Evolutionary conservation across 2,888 invertebrate species (phyloP), one percentile per base, ranked within the genome.

Genomic region (Stomorhina lunata): DNA sequence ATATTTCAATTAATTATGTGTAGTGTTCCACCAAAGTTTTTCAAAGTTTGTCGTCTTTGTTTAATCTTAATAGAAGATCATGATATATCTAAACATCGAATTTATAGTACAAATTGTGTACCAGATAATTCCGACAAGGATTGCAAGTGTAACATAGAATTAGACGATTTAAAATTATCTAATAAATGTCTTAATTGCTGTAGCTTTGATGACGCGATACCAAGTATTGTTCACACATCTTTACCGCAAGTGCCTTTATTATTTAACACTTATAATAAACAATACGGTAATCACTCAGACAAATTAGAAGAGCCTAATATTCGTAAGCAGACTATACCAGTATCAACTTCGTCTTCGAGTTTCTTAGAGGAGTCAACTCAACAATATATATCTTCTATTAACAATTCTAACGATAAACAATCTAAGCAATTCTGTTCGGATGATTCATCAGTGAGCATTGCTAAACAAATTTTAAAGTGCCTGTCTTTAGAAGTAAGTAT

Each of bases 41-140:
- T 95, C 94, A 95, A 95, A 94, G 95, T 96, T 93, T 96, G 96
- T 95, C 96, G 96, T 93, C 95, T 96, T 94, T 96, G 96, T 94
- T 95, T 96, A 94, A 95, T 96, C 93, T 92, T 93, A 92, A 93
- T 93, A 92, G 93, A 93, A 93, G 94, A 94, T 92, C 93, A 94
- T 93, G 95, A 95, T 93, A 94, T 93, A 93, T 93, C 92, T 93
- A 94, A 93, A 94, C 87, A 91, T 84, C 89, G 89, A 86, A 90
- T 91, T 81, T 91, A 89, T 83, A 87, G 87, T 86, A 82, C 84
- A 83, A 83, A 83, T 72, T 34, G 50, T 73, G 43, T 65, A 50
- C 61, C 73, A 66, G 80, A 72, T 61, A 68, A 63, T 61, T 59
- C 43, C 57, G 50, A n/a, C 34, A 40, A 72, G 17, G 72, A 72